Evolutionary conservation across 2,797 vertebrate species (phyloP).

Genomic region (Mormyrus hasselquistii): DNA sequence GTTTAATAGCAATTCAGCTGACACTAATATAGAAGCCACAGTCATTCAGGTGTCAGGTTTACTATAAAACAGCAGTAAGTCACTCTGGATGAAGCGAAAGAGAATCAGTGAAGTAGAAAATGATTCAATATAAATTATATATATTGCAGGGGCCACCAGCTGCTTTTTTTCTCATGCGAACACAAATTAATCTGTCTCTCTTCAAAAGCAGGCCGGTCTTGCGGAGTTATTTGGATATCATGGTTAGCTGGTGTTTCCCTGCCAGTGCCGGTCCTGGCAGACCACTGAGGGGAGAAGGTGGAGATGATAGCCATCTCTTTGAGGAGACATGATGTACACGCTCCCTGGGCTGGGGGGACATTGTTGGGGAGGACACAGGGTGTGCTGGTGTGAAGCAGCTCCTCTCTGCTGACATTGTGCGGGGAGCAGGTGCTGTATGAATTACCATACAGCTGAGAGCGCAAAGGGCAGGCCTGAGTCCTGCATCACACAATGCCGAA

Average conservation of each 20-base stretch:
- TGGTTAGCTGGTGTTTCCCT: not conserved
- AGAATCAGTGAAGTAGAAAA: slow-evolving; percentile 5
- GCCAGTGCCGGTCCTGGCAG: not conserved
- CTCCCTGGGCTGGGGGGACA: slow-evolving; percentile 42
- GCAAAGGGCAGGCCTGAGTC: slow-evolving; percentile 81
- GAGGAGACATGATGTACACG: slow-evolving; percentile 12
- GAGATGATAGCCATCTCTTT: not conserved
- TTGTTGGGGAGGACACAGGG: slow-evolving; percentile 71
- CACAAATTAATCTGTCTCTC: not conserved
- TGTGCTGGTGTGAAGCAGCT: slow-evolving; percentile 76
- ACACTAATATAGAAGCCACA: not conserved
- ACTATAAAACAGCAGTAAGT: not conserved
- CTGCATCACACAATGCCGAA: slow-evolving; percentile 48
- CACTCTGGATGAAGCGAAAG: not conserved
- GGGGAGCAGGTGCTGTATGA: slow-evolving; percentile 88
- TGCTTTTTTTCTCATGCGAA: not conserved
- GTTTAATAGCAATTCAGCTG: not conserved
- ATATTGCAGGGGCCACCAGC: not conserved
- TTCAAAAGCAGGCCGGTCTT: not conserved
- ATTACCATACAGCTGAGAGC: slow-evolving; percentile 99
- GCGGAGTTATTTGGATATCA: not conserved
- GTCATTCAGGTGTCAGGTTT: not conserved
- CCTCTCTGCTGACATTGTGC: slow-evolving; percentile 77
- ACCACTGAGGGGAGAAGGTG: not conserved
- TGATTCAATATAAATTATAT: slow-evolving; percentile 1